A percentile compares a stretch with the other conserved stretches of the same genome.
Evolutionary conservation across 1,140 invertebrate species (phyloP).

Genomic region (Drosophila arizonae): DNA sequence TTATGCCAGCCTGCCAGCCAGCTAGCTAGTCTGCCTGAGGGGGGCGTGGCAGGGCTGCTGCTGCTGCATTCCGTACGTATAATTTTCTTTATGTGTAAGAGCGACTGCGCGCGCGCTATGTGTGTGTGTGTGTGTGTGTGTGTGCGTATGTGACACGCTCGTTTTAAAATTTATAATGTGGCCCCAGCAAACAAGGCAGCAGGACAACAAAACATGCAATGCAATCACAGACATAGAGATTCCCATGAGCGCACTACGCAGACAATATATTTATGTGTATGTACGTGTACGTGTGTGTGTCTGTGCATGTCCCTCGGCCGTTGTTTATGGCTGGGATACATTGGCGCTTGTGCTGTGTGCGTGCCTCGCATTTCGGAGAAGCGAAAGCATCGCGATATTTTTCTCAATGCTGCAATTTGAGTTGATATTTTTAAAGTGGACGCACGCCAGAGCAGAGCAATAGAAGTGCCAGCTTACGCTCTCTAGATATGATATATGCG

Average conservation of each 20-base stretch:
- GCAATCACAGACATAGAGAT: slow-evolving; percentile 78
- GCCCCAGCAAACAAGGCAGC: slow-evolving; percentile 45
- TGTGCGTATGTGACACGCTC: slow-evolving; percentile 53
- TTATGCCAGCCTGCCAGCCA: slow-evolving; percentile 30
- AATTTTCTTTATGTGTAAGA: slow-evolving; percentile 69
- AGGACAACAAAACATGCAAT: slow-evolving; percentile 66
- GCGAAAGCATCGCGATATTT: slow-evolving; percentile 61
- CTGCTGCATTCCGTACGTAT: slow-evolving; percentile 50
- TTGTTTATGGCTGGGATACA: slow-evolving; percentile 71
- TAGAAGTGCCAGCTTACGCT: slow-evolving; percentile 25
- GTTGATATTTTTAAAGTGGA: slow-evolving; percentile 77
- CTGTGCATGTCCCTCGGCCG: slow-evolving; percentile 55
- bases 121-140: slow-evolving; percentile 11
- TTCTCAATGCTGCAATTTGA: slow-evolving; percentile 69
- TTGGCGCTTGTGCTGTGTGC: slow-evolving; percentile 60
- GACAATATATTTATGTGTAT: slow-evolving; percentile 8
- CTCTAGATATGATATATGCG: slow-evolving; percentile 26
- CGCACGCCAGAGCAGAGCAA: slow-evolving; percentile 15
- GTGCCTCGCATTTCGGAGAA: slow-evolving; percentile 71
- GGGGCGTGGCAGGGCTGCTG: background rate
- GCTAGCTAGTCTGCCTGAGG: too few species aligned
- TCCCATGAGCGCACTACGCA: slow-evolving; percentile 56
- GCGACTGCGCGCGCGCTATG: background rate
- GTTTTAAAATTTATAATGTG: slow-evolving; percentile 81
- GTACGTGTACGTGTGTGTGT: slow-evolving; percentile 42